These are phyloP conservation scores for Parauchenoglanis punctatus DNA, from an alignment of 2,797 vertebrate species.

Conservation along the genomic window DNA sequence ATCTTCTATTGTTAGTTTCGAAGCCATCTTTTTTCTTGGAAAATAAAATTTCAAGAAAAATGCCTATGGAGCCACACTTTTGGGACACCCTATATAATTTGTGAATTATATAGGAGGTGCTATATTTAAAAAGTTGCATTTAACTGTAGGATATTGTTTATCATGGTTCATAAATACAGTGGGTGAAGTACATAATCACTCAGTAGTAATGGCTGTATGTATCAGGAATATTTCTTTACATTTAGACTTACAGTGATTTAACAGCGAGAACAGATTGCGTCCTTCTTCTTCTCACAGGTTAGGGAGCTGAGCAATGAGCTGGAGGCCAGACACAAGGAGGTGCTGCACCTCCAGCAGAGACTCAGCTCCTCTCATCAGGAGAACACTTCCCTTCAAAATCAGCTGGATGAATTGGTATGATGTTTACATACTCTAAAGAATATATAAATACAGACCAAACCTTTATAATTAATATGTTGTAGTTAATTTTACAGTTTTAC, in stretches of 20 bases:
- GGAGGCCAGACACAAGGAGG: slow-evolving; percentile 76
- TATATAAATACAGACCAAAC: neutral
- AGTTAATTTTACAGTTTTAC: neutral
- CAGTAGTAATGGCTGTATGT: too few relatives aligned
- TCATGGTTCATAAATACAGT: neutral
- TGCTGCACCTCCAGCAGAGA: slow-evolving; percentile 74
- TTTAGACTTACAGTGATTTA: neutral
- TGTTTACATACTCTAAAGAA: neutral
- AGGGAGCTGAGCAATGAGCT: slow-evolving; percentile 78
- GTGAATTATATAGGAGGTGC: neutral
- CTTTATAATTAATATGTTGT: neutral
- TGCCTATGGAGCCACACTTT: too few relatives aligned
- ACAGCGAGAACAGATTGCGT: neutral
- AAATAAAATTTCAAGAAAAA: too few relatives aligned
- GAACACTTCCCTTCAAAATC: slow-evolving; percentile 79
- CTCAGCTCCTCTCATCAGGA: slow-evolving; percentile 76
- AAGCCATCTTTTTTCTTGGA: too few relatives aligned
- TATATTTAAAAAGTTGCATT: neutral
- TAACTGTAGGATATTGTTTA: neutral
- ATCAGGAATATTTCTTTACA: neutral
- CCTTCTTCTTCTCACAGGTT: slow-evolving; percentile 67
- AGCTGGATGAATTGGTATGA: slow-evolving; percentile 81
- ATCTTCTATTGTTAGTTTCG: too few relatives aligned
- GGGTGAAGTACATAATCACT: neutral
- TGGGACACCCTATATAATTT: neutral